A percentile compares a stretch with the other conserved stretches of the same genome.
Evolutionary conservation across 2,113 vertebrate species (phyloP).

Genomic region (Patagioenas fasciata): DNA sequence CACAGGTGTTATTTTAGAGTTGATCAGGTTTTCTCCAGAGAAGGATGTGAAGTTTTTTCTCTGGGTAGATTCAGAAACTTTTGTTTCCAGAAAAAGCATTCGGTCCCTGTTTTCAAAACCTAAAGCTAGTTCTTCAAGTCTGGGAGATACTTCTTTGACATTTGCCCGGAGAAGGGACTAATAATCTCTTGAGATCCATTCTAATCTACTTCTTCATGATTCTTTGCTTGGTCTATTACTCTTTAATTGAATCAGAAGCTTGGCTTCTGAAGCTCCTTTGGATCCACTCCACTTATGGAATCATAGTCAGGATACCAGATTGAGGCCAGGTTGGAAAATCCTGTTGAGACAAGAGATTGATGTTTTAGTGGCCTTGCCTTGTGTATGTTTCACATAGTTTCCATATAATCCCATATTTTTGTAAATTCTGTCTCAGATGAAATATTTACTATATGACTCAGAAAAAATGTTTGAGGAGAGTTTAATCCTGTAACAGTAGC

Average conservation of each 20-base stretch:
- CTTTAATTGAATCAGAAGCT: background rate
- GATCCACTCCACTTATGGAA: background rate
- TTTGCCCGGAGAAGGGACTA: background rate
- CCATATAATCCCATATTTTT: slow-evolving; percentile 15
- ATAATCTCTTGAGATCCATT: background rate
- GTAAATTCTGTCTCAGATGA: slow-evolving; percentile 23
- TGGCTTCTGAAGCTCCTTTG: background rate
- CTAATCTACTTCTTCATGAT: background rate
- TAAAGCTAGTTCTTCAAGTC: background rate
- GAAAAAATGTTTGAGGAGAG: background rate
- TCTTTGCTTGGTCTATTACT: background rate
- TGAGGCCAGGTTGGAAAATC: background rate
- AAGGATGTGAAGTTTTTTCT: background rate
- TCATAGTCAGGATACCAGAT: background rate
- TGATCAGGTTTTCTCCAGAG: background rate
- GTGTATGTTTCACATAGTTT: slow-evolving; percentile 40
- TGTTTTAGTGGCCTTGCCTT: slow-evolving; percentile 5
- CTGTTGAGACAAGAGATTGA: slow-evolving; percentile 13
- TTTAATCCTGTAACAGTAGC: background rate
- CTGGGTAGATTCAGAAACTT: background rate
- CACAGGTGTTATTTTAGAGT: background rate
- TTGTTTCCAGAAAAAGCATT: background rate
- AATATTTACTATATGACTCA: slow-evolving; percentile 21
- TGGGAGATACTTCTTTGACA: background rate
- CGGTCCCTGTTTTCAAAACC: background rate